Evolutionary conservation across 2,888 invertebrate species (phyloP).

Genomic region (Panopea generosa): DNA sequence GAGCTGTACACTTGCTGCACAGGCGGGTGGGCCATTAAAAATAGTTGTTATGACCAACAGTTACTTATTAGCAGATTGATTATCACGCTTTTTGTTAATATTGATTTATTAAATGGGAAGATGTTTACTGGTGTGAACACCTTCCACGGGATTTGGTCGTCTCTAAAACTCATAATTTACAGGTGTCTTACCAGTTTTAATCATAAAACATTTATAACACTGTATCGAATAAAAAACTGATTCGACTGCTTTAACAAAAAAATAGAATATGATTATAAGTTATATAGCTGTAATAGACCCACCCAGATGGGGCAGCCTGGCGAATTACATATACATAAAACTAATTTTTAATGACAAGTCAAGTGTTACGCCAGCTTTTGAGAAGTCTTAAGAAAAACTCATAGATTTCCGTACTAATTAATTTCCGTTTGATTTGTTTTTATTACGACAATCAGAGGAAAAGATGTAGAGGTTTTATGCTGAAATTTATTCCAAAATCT

Average conservation of each 20-base stretch:
- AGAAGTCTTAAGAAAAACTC: conserved; percentile 32
- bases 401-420: conserved; percentile 56
- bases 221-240: too few relatives aligned
- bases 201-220: not conserved
- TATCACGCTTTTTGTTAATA: conserved; percentile 1
- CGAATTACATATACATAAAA: conserved; percentile 24
- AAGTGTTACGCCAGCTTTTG: conserved; percentile 32
- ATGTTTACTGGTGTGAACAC: too few relatives aligned
- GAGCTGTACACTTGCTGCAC: conserved; percentile 18
- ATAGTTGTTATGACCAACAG: conserved; percentile 24
- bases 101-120: conserved; percentile 26
- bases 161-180: conserved; percentile 41
- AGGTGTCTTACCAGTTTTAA: conserved; percentile 17
- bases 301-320: conserved; percentile 2
- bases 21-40: conserved; percentile 8
- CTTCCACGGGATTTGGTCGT: not conserved
- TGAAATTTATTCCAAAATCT: conserved; percentile 43
- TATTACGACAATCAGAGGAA: conserved; percentile 15
- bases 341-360: conserved; percentile 37
- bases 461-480: conserved; percentile 26
- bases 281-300: not conserved
- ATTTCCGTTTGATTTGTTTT: conserved; percentile 62
- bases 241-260: conserved; percentile 9
- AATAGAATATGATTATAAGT: too few relatives aligned
- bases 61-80: conserved; percentile 29